Evolutionary conservation across 2,113 vertebrate species (phyloP).

Genomic region (Poecilia latipinna): DNA sequence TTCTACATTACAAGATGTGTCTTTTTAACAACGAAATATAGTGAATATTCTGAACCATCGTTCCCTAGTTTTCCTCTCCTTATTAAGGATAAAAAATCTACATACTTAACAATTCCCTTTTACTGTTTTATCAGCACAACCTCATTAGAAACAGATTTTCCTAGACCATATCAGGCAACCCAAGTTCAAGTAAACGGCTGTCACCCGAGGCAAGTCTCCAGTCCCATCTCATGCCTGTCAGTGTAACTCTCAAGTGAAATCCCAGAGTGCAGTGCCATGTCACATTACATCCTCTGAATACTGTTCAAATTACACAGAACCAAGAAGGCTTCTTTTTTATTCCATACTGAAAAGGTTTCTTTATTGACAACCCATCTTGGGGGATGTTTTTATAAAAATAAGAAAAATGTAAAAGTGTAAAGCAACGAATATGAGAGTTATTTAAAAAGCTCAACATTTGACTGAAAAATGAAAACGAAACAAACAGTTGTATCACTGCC

Average conservation of each 20-base stretch:
- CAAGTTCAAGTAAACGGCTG: conserved; percentile 35
- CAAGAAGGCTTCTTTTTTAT: neutral
- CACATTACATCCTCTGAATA: neutral
- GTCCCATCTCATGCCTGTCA: conserved; percentile 19
- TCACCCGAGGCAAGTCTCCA: conserved; percentile 23
- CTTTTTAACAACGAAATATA: neutral
- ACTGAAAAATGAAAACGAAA: neutral
- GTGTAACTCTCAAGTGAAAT: conserved; percentile 4
- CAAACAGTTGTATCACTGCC: too few relatives aligned
- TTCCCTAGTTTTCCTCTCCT: neutral
- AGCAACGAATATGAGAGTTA: neutral
- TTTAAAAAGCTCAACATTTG: neutral
- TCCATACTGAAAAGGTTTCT: neutral
- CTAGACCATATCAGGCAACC: conserved; percentile 3
- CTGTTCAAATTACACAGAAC: neutral
- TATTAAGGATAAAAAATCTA: neutral
- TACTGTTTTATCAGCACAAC: conserved; percentile 26
- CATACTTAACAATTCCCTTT: conserved; percentile 6
- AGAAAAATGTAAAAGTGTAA: neutral
- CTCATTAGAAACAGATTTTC: conserved; percentile 14
- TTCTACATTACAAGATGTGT: neutral
- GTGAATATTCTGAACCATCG: neutral
- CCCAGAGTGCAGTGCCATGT: neutral
- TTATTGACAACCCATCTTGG: neutral
- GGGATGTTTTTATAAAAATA: neutral